phyloP scores from a whole-genome alignment of 1,140 invertebrate species.

The Drepana arcuata region DNA sequence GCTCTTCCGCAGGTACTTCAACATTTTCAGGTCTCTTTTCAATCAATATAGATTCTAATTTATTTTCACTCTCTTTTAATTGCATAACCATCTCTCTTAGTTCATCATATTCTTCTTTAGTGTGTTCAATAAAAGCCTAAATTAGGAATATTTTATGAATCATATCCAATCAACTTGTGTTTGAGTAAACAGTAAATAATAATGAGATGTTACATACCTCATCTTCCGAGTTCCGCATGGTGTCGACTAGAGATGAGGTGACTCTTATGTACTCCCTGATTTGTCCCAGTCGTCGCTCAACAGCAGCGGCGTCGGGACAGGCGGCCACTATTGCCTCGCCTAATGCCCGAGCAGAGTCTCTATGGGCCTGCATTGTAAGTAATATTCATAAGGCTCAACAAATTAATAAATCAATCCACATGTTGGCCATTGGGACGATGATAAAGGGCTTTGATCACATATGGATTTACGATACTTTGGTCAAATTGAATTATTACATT shows the following conservation, averaged over 20 bases:
- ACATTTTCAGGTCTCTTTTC: constrained; percentile 37
- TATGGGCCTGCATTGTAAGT: constrained; percentile 42
- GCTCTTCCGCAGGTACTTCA: constrained; percentile 36
- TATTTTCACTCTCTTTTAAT: constrained; percentile 66
- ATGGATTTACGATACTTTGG: too few relatives aligned
- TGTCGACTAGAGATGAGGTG: constrained; percentile 75
- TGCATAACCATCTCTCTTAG: constrained; percentile 62
- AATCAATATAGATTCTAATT: constrained; percentile 47
- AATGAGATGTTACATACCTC: constrained; percentile 55
- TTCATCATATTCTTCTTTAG: constrained; percentile 68
- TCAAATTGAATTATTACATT: too few relatives aligned
- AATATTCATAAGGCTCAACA: too few relatives aligned
- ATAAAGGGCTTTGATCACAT: too few relatives aligned
- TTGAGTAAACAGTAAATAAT: constrained; percentile 5
- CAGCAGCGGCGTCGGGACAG: constrained; percentile 70
- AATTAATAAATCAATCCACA: too few relatives aligned
- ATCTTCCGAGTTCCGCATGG: constrained; percentile 74
- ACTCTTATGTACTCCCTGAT: constrained; percentile 76
- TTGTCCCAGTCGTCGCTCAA: constrained; percentile 74
- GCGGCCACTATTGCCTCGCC: constrained; percentile 62
- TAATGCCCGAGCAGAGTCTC: constrained; percentile 51
- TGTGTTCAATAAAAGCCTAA: constrained; percentile 65
- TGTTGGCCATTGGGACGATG: too few relatives aligned
- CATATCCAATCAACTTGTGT: constrained; percentile 10
- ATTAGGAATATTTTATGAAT: constrained; percentile 40